Evolutionary conservation across 2,888 invertebrate species (phyloP), one percentile per base, ranked within the genome.

Genomic region (Cheilosia pagana): DNA sequence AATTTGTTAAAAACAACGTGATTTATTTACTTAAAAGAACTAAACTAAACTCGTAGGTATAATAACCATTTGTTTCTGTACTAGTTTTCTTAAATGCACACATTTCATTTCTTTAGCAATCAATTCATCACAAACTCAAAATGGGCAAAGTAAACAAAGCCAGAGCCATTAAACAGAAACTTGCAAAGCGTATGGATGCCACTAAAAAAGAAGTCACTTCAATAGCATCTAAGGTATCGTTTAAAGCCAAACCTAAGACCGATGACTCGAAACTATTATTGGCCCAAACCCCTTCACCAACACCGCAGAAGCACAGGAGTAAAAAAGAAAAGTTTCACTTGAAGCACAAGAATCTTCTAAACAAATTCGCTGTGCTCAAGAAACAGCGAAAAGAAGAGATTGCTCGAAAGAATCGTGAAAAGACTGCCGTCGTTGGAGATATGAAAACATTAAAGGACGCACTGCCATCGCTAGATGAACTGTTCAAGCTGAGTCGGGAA

Each of bases 391-490:
- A 90, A 50, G 89, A 90, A n/a, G 89, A 90, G 21, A 82, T 87
- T 4, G 89, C 88, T 0, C 88, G 88, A 4, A 89, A 89, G 48
- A 89, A 89, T 72, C 88, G 90, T 1, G 88, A 90, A 57, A 90
- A 89, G 72, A 88, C 90, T 3, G 88, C 88, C 5, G 87, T 91
- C 0, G 87, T 89, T 5, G 91, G 91, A 0, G 91, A 91, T 45
- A 86, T 92, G 10, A 90, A 89, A 31, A 88, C 89, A 0, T 78
- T 92, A 0, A 89, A 89, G n/a, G 92, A 92, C 87, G 91, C 91
- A 0, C 55, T 92, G 39, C 92, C 92, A 10, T 91, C 92, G 0
- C 72, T 92, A 2, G 88, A 89, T 10, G 90, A 90, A 39, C 82
- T 92, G 2, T 89, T 89, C 55, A 88, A 88, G 50, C 41, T 91